Base-by-base conservation (phyloP, 2,888 invertebrate genomes). In the Cerastoderma edule region DNA sequence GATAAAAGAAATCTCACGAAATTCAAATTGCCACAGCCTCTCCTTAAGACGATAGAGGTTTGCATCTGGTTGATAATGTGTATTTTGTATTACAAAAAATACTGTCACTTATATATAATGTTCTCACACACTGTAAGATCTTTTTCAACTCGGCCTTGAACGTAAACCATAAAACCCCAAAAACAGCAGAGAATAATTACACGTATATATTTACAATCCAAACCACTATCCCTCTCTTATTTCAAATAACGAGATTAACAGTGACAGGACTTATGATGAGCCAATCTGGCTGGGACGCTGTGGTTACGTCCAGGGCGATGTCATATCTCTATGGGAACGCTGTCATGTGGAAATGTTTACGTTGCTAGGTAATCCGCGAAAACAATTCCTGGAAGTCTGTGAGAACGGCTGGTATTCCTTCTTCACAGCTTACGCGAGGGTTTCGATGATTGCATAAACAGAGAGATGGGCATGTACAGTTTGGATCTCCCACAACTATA, bases 261-360 rank as follows among this genome's bases (percentile, higher is more conserved):
- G 19, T 60, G 60, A 60, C 60, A 39, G n/a, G 22, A 60, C 39
- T 35, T 39, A 35, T 60, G 60, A 60, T 60, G 60, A 60, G 39
- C 39, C 60, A 35, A 39, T 33, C 60, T 35, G 60, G 39, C 60
- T n/a, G n/a, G n/a, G n/a, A n/a, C n/a, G n/a, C n/a, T 60, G 60
- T 22, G 60, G 60, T 8, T 39, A 22, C 39, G 60, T 60, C 60
- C 60, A 6, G 33, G n/a, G 60, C 60, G 6, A 60, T 35, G 35
- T 39, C 39, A 60, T 60, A 60, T 60, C 60, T 60, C 39, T 39
- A 60, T 60, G 60, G 60, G 60, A 60, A 60, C 60, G 13, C 22
- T 39, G 27, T 60, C 60, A 60, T 60, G 24, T 60, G 60, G 60
- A 60, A 60, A 60, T 39, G 39, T 60, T 60, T 60, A 60, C 39